These are phyloP conservation scores for Liparis tanakae DNA, from an alignment of 2,797 vertebrate species.

Conservation along the genomic window DNA sequence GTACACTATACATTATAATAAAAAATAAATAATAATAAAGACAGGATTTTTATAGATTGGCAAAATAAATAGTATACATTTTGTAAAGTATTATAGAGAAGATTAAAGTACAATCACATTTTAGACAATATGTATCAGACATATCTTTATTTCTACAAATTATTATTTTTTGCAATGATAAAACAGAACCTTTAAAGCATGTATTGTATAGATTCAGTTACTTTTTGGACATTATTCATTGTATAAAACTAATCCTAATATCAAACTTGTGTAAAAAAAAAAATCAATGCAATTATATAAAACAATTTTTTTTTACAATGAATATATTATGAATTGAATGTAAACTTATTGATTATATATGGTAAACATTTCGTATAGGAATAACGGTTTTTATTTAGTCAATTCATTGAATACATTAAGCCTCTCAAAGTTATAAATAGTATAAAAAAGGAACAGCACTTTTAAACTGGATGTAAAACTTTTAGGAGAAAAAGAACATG, in stretches of 20 bases:
- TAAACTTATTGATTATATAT: neutral
- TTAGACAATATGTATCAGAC: neutral
- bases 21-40: no score
- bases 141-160: neutral
- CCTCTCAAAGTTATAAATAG: neutral
- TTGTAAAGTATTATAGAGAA: neutral
- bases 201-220: neutral
- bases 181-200: neutral
- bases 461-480: neutral
- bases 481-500: neutral
- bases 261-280: neutral
- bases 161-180: neutral
- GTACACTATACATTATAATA: neutral
- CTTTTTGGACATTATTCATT: neutral
- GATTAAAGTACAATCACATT: neutral
- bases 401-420: neutral
- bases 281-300: no score
- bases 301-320: neutral
- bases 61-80: neutral
- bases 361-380: neutral
- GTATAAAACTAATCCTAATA: neutral
- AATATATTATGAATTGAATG: neutral
- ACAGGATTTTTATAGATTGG: no score
- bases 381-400: neutral
- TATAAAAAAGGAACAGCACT: neutral